These are phyloP conservation scores for Eublepharis macularius DNA, from an alignment of 2,113 vertebrate species.

Conservation along the genomic window DNA sequence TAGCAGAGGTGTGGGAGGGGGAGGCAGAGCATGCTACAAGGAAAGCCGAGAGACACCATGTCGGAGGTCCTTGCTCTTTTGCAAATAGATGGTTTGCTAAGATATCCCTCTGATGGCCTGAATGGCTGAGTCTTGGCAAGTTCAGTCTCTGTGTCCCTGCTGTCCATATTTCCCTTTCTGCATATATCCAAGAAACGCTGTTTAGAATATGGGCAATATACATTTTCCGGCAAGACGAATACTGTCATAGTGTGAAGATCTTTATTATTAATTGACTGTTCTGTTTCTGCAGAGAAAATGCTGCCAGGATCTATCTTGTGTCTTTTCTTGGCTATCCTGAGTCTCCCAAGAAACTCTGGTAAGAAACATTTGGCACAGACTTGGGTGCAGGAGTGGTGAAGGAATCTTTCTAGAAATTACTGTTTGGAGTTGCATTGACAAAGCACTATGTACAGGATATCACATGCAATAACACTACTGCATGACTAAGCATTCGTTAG, in stretches of 20 bases:
- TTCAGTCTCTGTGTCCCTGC: background rate
- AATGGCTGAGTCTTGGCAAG: background rate
- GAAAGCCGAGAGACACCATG: background rate
- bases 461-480: too few species aligned
- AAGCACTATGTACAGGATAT: background rate
- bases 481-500: too few species aligned
- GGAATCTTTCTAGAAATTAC: background rate
- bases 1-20: background rate
- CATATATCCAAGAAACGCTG: background rate
- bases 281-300: conserved; percentile 41
- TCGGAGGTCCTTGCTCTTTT: background rate
- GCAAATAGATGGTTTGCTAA: background rate
- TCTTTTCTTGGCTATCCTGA: conserved; percentile 33
- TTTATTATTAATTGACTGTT: background rate
- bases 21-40: background rate
- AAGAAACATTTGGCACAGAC: rapidly evolving
- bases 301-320: background rate
- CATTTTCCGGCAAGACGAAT: background rate
- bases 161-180: background rate
- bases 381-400: background rate
- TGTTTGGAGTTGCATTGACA: background rate
- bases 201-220: background rate
- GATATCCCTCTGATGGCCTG: background rate
- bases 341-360: conserved; percentile 30
- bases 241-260: background rate